Conservation (phyloP, 2,113 vertebrate genomes). For the Irena cyanogastra region DNA sequence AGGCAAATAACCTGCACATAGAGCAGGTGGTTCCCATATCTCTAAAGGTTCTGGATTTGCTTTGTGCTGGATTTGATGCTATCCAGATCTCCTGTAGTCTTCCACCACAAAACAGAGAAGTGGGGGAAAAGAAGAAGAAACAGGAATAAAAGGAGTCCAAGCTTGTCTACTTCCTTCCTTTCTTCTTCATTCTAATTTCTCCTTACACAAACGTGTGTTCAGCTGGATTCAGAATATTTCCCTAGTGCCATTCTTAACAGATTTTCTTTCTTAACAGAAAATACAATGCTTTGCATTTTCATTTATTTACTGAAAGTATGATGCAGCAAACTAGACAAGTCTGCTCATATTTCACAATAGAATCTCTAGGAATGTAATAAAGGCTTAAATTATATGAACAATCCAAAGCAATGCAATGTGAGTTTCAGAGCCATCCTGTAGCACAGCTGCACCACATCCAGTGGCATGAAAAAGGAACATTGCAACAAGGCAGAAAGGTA, state of each 20-base stretch:
- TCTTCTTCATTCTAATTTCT: neutral
- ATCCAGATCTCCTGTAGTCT: neutral
- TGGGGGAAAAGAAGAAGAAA: neutral
- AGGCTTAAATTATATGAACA: neutral
- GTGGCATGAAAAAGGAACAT: neutral
- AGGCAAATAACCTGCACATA: neutral
- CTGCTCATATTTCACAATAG: neutral
- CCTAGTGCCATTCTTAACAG: neutral
- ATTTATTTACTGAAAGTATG: neutral
- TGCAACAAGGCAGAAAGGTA: neutral
- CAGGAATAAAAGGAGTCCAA: neutral
- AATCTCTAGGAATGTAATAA: neutral
- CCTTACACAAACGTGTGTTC: accelerated
- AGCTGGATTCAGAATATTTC: neutral
- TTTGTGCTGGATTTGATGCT: neutral
- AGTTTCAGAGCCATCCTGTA: neutral
- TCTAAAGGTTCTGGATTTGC: neutral
- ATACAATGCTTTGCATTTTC: neutral
- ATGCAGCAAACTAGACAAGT: neutral
- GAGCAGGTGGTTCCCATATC: neutral
- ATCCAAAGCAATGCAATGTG: neutral
- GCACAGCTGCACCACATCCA: neutral
- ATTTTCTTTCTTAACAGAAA: neutral
- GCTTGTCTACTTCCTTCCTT: neutral
- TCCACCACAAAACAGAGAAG: neutral